Evolutionary conservation across 2,797 vertebrate genomes (phyloP).

Genomic region (Crocidura indochinensis): DNA sequence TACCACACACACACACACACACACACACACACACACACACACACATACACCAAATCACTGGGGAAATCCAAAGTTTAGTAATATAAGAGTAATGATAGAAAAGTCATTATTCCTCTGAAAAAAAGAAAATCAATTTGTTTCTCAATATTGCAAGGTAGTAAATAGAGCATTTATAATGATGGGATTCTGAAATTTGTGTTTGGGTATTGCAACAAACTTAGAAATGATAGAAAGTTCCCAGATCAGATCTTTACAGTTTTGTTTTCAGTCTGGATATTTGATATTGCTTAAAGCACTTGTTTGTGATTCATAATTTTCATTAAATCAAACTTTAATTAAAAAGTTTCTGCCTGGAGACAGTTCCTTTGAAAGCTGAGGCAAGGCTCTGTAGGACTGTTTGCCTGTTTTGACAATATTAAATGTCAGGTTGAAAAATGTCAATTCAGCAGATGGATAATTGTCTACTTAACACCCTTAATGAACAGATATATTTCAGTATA

Average conservation of each 20-base stretch:
- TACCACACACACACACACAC: neutral
- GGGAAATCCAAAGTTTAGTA: constrained; percentile 24
- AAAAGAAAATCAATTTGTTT: neutral
- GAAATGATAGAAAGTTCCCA: constrained; percentile 38
- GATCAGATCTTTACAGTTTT: constrained; percentile 51
- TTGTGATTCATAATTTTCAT: constrained; percentile 76
- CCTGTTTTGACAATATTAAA: constrained; percentile 78
- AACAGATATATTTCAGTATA: constrained; percentile 71
- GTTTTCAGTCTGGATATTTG: constrained; percentile 49
- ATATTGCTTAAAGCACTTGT: constrained; percentile 63
- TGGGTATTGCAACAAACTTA: neutral
- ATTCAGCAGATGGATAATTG: constrained; percentile 74
- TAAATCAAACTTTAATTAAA: constrained; percentile 82
- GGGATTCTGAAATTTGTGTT: neutral
- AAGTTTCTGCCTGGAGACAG: constrained; percentile 73
- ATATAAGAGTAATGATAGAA: neutral
- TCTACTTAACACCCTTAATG: constrained; percentile 65
- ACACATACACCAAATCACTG: too few relatives aligned
- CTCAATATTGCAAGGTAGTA: neutral
- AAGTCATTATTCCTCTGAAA: neutral
- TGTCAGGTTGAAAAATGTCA: constrained; percentile 82
- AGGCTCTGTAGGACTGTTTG: constrained; percentile 61
- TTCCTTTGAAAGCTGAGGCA: constrained; percentile 67
- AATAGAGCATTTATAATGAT: neutral
- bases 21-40: too few relatives aligned